Evolutionary conservation across 1,140 invertebrate species (phyloP).

Genomic region (Luehdorfia chinensis): DNA sequence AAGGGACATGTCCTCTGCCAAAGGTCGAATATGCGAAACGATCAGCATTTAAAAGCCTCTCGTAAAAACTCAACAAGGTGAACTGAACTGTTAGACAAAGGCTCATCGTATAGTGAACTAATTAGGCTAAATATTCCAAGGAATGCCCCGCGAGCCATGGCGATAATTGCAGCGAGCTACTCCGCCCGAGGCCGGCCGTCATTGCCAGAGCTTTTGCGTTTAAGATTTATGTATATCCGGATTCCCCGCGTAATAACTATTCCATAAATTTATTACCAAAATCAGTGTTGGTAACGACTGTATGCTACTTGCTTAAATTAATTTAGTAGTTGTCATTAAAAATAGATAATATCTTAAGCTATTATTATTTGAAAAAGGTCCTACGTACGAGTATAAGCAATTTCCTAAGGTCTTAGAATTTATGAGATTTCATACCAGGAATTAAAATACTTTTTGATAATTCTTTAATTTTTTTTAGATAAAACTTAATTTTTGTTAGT

Average conservation of each 20-base stretch:
- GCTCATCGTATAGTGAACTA: constrained; percentile 63
- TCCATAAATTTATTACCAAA: constrained; percentile 29
- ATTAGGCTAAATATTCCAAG: constrained; percentile 55
- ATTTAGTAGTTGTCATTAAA: constrained; percentile 19
- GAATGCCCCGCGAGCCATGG: constrained; percentile 55
- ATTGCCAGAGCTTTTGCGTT: constrained; percentile 46
- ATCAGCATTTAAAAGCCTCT: constrained; percentile 43
- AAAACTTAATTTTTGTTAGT: no score
- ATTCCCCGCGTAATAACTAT: constrained; percentile 47
- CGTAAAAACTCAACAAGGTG: constrained; percentile 63
- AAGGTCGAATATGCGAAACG: constrained; percentile 52
- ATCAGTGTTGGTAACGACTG: constrained; percentile 22
- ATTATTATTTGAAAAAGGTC: no score
- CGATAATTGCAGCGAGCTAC: constrained; percentile 48
- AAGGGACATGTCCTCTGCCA: constrained; percentile 53
- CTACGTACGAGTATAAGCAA: no score
- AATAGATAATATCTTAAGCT: constrained; percentile 20
- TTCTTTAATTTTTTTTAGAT: no score
- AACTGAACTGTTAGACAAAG: constrained; percentile 67
- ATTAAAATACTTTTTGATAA: no score
- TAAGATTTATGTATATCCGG: constrained; percentile 67
- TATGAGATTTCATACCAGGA: no score
- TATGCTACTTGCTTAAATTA: constrained; percentile 24
- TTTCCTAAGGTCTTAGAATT: no score
- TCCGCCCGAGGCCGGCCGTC: constrained; percentile 31